Evolutionary conservation across 2,797 vertebrate genomes (phyloP), one percentile per base, ranked within the genome.

Genomic region (Megaceryle alcyon): DNA sequence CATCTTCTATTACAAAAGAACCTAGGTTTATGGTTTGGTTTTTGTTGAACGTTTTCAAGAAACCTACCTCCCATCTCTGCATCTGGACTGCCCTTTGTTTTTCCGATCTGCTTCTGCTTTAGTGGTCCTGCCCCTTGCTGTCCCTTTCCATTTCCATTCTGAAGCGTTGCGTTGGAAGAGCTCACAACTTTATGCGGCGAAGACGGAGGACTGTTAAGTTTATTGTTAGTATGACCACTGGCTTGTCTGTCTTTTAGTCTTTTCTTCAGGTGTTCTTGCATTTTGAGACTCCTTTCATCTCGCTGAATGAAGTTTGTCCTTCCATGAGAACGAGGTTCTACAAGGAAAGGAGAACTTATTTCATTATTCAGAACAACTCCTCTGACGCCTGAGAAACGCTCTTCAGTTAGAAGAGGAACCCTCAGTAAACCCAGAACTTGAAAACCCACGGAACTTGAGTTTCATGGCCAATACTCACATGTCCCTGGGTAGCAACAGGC

Each of bases 211-310:
- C 97, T 98, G 54, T 90, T 97, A 20, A 96, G 84, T 94, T 97
- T 97, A 63, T 95, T 98, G 92, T 97, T 97, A 43, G 95, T 96
- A 39, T 97, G 97, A 54, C 97, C 96, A 63, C 94, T 93, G 64
- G 96, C 91, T 91, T 98, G 98, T 72, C 96, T 94, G 77, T 98
- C 97, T 97, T 98, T 98, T 87, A 98, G 95, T 22, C 98, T 98
- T 84, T 98, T 98, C 95, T 98, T 98, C 88, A 98, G 95, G 89
- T 98, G 98, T 9, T 98, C 98, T 92, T 98, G 98, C 94, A 97
- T 97, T 97, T 98, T 98, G 79, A 97, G 92, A 65, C 97, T 96
- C 56, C 98, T 97, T 88, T 98, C 98, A 3, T 98, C 97, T 57
- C 97, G 94, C 63, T 97, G 98, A 79, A 97, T 98, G 86, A 98